Conservation (phyloP, 2,113 vertebrate species). For the Irena cyanogastra region DNA sequence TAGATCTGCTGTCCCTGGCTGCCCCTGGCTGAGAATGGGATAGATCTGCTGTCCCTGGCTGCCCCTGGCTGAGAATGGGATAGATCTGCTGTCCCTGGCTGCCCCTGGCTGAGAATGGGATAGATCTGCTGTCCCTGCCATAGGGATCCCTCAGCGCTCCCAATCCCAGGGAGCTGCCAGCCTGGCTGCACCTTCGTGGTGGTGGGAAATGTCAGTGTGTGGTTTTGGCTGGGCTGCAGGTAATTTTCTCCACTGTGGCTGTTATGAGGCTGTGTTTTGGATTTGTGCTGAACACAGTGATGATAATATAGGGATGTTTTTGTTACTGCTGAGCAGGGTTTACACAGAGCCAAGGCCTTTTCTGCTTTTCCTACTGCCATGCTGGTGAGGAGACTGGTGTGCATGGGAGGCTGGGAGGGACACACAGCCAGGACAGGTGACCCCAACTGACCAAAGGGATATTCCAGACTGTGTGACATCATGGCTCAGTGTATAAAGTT, state of each 20-base stretch:
- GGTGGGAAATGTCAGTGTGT: neutral
- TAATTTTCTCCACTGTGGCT: neutral
- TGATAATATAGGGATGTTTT: neutral
- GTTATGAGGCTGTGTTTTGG: fast-evolving
- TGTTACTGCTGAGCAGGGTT: neutral
- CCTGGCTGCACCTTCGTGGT: neutral
- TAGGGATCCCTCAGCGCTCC: neutral
- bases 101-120: neutral
- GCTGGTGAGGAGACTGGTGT: neutral
- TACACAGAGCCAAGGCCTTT: neutral
- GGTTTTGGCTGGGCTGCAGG: neutral
- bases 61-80: neutral
- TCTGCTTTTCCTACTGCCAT: neutral
- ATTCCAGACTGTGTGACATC: neutral
- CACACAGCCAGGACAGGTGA: neutral
- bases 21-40: neutral
- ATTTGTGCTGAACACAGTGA: neutral
- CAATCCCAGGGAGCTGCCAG: neutral
- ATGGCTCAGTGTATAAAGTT: neutral
- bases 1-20: neutral
- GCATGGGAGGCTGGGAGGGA: neutral
- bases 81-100: neutral
- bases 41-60: neutral
- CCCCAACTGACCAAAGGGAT: neutral
- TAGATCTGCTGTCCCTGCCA: neutral